These are phyloP conservation scores for Trichomycterus rosablanca DNA, from an alignment of 2,113 vertebrate genomes.

Conservation along the genomic window DNA sequence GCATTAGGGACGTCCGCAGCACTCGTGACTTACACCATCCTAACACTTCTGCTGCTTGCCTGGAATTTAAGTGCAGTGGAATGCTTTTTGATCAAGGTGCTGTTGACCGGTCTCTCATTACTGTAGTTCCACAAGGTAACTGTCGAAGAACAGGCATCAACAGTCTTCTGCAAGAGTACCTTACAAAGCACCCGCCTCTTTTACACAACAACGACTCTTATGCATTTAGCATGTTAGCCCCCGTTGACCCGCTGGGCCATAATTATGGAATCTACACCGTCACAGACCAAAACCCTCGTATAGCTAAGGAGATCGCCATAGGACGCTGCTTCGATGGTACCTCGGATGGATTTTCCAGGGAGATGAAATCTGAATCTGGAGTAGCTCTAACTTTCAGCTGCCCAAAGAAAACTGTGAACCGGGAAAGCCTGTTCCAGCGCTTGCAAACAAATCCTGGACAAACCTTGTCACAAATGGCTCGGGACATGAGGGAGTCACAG, in stretches of 20 bases:
- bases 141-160: conserved; percentile 76
- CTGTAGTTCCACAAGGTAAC: conserved; percentile 82
- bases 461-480: conserved; percentile 79
- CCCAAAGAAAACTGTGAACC: conserved; percentile 72
- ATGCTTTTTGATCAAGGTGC: conserved; percentile 90
- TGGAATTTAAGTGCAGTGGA: conserved; percentile 95
- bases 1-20: conserved; percentile 88
- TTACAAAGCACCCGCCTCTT: conserved; percentile 79
- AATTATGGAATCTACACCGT: conserved; percentile 98
- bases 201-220: conserved; percentile 70
- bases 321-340: conserved; percentile 95
- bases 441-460: conserved; percentile 77
- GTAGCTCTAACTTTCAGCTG: conserved; percentile 85
- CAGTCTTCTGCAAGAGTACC: conserved; percentile 81
- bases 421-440: conserved; percentile 87
- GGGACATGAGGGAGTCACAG: conserved; percentile 74
- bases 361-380: conserved; percentile 82
- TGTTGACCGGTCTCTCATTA: conserved; percentile 82
- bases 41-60: conserved; percentile 78
- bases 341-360: conserved; percentile 90
- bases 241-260: conserved; percentile 91
- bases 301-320: conserved; percentile 95
- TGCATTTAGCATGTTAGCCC: conserved; percentile 84
- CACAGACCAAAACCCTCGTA: conserved; percentile 88
- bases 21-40: conserved; percentile 71